Evolutionary conservation across 1,140 invertebrate species (phyloP).

Genomic region (Penaeus chinensis): DNA sequence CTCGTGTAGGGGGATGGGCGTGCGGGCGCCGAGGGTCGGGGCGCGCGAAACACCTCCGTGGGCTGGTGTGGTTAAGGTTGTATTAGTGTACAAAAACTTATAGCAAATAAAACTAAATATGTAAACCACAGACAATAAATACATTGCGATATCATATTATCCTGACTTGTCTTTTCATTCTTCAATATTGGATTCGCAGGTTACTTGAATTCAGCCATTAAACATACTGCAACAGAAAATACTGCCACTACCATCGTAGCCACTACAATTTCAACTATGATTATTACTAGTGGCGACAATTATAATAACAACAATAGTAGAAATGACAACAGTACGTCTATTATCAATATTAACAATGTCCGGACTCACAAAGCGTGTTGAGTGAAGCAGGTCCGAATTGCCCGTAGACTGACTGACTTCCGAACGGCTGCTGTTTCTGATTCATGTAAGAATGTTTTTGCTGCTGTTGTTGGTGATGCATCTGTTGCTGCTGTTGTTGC

Average conservation of each 20-base stretch:
- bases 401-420: slow-evolving; percentile 28
- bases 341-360: too few relatives aligned
- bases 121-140: too few relatives aligned
- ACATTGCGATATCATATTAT: too few relatives aligned
- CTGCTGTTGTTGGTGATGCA: slow-evolving; percentile 29
- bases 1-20: slow-evolving; percentile 40
- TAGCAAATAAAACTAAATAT: background rate
- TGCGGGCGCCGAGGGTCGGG: slow-evolving; percentile 47
- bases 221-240: too few relatives aligned
- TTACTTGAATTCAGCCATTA: too few relatives aligned
- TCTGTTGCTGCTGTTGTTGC: slow-evolving; percentile 21
- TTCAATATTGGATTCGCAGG: too few relatives aligned
- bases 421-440: slow-evolving; percentile 22
- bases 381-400: slow-evolving; percentile 45
- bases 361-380: slow-evolving; percentile 45
- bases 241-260: too few relatives aligned
- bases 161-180: too few relatives aligned
- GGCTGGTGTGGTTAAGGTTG: slow-evolving; percentile 32
- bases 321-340: too few relatives aligned
- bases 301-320: too few relatives aligned
- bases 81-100: background rate
- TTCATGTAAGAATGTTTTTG: background rate
- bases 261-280: too few relatives aligned
- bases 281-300: too few relatives aligned
- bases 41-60: slow-evolving; percentile 34